phyloP scores from a whole-genome alignment of 2,113 vertebrate genomes.

The Lonchura striata region DNA sequence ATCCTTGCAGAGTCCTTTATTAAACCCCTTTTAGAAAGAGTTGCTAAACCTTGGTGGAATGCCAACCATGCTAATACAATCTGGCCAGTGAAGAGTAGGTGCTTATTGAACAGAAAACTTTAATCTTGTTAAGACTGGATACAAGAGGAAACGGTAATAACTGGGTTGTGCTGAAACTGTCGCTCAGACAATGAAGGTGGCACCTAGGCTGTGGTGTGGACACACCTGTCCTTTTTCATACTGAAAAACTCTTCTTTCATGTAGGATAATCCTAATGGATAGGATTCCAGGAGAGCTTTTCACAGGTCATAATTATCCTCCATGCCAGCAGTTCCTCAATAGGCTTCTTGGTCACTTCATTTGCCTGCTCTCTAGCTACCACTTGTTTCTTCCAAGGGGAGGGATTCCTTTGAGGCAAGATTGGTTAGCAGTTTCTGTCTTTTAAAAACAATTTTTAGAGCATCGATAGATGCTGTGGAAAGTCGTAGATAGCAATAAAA shows the following conservation, averaged over 20 bases:
- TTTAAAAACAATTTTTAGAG: not conserved
- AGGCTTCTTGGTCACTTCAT: not conserved
- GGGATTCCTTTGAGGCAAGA: not conserved
- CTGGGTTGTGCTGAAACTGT: conserved; percentile 30
- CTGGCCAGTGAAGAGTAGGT: not conserved
- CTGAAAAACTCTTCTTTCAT: conserved; percentile 48
- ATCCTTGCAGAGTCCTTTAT: conserved; percentile 48
- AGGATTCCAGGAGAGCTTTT: conserved; percentile 60
- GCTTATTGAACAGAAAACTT: conserved; percentile 45
- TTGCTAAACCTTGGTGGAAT: conserved; percentile 42
- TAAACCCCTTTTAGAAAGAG: conserved; percentile 46
- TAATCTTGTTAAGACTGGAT: conserved; percentile 55
- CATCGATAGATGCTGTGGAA: not conserved
- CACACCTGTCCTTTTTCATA: conserved; percentile 63
- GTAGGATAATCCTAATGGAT: conserved; percentile 53
- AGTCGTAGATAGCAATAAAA: not conserved
- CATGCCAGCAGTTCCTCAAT: not conserved
- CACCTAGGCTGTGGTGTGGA: conserved; percentile 6
- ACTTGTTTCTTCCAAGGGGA: not conserved
- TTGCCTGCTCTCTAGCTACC: not conserved
- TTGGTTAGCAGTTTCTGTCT: not conserved
- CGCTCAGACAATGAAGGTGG: conserved; percentile 38
- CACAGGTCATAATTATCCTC: conserved; percentile 46
- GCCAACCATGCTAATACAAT: conserved; percentile 36
- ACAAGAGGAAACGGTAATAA: conserved; percentile 52